Evolutionary conservation across 1,140 invertebrate species (phyloP).

Genomic region (Ganaspis sp.): DNA sequence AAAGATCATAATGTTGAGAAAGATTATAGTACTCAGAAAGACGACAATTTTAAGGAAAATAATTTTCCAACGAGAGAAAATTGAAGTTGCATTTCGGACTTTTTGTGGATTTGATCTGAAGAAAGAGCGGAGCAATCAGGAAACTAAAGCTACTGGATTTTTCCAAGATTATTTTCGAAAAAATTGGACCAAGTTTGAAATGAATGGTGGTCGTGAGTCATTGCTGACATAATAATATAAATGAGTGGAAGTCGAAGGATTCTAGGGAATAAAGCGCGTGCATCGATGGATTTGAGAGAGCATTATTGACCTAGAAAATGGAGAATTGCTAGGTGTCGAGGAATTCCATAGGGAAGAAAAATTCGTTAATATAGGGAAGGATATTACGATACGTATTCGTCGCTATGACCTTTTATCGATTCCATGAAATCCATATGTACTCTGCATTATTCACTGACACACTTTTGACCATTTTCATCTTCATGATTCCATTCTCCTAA

Average conservation of each 20-base stretch:
- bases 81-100: too few relatives aligned
- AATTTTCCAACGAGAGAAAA: too few relatives aligned
- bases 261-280: neutral
- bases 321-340: neutral
- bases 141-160: neutral
- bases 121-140: neutral
- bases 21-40: too few relatives aligned
- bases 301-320: slow-evolving; percentile 2
- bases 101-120: too few relatives aligned
- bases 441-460: neutral
- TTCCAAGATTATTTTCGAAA: neutral
- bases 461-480: neutral
- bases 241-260: neutral
- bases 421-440: neutral
- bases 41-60: too few relatives aligned
- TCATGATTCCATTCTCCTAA: neutral
- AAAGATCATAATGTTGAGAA: too few relatives aligned
- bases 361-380: neutral
- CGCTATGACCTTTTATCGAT: neutral
- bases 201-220: neutral
- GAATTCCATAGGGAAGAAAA: neutral
- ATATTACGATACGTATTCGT: neutral
- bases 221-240: neutral
- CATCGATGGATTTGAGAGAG: neutral
- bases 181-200: neutral